Conservation (phyloP, 2,113 vertebrate genomes). For the Heterotilapia buettikoferi region DNA sequence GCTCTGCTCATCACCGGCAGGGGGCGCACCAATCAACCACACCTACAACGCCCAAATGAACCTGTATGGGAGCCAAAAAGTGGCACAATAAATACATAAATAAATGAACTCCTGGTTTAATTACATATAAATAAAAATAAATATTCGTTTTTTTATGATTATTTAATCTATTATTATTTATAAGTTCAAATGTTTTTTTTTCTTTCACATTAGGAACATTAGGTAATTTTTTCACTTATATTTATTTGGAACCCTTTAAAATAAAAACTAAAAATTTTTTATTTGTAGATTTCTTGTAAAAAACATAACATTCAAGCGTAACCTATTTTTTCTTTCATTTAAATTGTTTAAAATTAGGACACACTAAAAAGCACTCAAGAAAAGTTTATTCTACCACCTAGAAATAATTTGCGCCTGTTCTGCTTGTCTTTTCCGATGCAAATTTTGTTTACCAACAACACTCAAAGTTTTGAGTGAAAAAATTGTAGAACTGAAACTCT, state of each 20-base stretch:
- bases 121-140: not conserved
- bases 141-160: not conserved
- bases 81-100: not conserved
- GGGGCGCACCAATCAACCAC: slow-evolving; percentile 45
- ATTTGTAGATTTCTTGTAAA: not conserved
- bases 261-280: not conserved
- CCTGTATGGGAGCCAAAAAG: not conserved
- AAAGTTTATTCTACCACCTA: not conserved
- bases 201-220: not conserved
- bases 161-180: not conserved
- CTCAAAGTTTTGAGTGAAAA: not conserved
- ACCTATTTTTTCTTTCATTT: not conserved
- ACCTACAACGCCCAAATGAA: not conserved
- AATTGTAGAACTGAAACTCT: not conserved
- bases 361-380: not conserved
- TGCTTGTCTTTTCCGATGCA: not conserved
- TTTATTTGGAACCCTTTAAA: not conserved
- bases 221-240: not conserved
- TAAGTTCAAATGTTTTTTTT: not conserved
- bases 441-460: not conserved
- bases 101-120: not conserved
- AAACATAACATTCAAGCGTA: accelerated
- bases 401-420: not conserved
- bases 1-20: slow-evolving; percentile 26
- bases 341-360: not conserved